These are phyloP conservation scores for Phenganax stokvisi DNA, from an alignment of 92 coral and sea anemone genomes.

Conservation along the genomic window DNA sequence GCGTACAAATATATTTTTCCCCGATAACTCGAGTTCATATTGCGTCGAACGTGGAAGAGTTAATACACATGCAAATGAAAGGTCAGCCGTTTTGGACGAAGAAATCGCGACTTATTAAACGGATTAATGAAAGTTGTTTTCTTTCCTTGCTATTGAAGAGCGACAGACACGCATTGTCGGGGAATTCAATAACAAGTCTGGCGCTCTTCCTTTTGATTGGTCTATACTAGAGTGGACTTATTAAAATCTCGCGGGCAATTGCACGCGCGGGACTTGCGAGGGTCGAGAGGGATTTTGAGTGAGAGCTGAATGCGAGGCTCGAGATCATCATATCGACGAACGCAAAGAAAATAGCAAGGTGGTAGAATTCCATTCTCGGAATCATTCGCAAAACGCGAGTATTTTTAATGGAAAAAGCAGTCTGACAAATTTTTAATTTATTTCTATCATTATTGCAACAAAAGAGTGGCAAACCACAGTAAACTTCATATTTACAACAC, in stretches of 20 bases:
- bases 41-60: not conserved
- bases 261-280: constrained; percentile 3
- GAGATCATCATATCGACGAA: not conserved
- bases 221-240: not conserved
- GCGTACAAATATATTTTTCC: not conserved
- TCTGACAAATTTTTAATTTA: no score
- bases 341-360: no score
- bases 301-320: not conserved
- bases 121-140: constrained; percentile 27
- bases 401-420: no score
- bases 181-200: constrained; percentile 44
- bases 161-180: constrained; percentile 18
- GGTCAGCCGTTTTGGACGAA: not conserved
- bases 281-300: not conserved
- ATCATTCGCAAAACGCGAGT: no score
- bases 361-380: no score
- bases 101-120: not conserved
- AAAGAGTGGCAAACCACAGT: no score
- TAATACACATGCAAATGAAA: not conserved
- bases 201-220: constrained; percentile 39
- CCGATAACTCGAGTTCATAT: not conserved
- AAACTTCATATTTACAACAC: no score
- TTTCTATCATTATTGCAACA: no score
- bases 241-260: constrained; percentile 21
- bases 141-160: constrained; percentile 1